Evolutionary conservation across 2,797 vertebrate species (phyloP), one percentile per base, ranked within the genome.

Genomic region (Girardinus metallicus): DNA sequence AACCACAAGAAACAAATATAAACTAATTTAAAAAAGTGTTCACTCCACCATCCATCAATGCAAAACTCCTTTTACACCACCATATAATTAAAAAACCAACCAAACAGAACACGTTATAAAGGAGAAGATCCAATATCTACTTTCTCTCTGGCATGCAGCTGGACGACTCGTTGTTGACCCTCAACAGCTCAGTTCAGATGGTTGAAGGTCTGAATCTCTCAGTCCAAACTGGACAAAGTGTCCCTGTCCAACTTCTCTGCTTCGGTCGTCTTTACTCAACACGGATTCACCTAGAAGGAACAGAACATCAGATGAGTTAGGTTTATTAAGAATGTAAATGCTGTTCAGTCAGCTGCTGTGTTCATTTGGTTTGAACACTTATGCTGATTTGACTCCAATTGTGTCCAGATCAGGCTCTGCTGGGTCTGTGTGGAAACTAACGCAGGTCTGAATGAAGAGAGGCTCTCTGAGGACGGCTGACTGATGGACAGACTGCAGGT

Each of bases 341-440:
- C 3, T 53, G 15, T 9, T n/a, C 15, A 3, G 9, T 55, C 18
- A 57, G 5, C 39, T 72, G 34, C 23, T 72, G 21, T 53, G 68
- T 72, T 72, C 11, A 44, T 41, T n/a, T 21, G 44, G 41, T 76
- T 11, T 46, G 2, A 44, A 21, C 2, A 0, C 18, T 44, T 16
- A 34, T 31, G 46, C 23, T 49, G 23, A 41, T 23, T 29, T 73
- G 55, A 36, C 5, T 44, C 10, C 36, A n/a, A n/a, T 57, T 75
- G n/a, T 75, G 44, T 68, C 34, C n/a, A 57, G 34, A 76, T 21
- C 74, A 88, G 87, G 79, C 11, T 26, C 2, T 62, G 0, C 8
- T n/a, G 4, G 80, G 85, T 49, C 41, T 88, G 62, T 88, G 87
- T 78, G 66, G 36, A 23, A 71, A 49, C 11, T 39, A 71, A 76